phyloP scores from a whole-genome alignment of 2,888 invertebrate genomes.

The Drosophila stalkeri region DNA sequence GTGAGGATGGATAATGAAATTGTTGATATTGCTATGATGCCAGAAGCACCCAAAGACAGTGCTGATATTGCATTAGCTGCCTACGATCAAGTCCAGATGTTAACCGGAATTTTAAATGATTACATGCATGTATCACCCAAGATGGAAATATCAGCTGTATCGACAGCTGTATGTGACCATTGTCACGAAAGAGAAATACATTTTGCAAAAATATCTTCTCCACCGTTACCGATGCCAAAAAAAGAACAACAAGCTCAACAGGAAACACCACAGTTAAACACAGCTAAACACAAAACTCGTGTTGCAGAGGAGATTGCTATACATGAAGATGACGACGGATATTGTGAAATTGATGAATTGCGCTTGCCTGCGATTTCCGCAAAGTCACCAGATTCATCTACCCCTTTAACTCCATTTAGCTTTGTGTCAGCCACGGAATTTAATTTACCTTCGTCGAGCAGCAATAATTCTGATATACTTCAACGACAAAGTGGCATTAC shows the following conservation, averaged over 20 bases:
- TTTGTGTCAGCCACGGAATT: conserved; percentile 25
- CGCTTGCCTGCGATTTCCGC: conserved; percentile 83
- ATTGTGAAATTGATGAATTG: conserved; percentile 85
- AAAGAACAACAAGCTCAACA: conserved; percentile 77
- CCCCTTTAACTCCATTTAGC: conserved; percentile 60
- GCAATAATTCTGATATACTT: conserved; percentile 46
- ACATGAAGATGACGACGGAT: conserved; percentile 85
- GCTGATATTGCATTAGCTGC: conserved; percentile 90
- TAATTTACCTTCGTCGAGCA: conserved; percentile 3
- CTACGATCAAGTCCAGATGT: conserved; percentile 88
- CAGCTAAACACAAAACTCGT: conserved; percentile 65
- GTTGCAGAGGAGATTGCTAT: conserved; percentile 68
- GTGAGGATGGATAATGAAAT: conserved; percentile 86
- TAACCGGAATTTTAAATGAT: conserved; percentile 84
- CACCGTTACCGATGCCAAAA: conserved; percentile 82
- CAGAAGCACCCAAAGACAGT: conserved; percentile 87
- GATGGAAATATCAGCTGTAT: conserved; percentile 84
- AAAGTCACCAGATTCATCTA: conserved; percentile 49
- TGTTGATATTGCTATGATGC: conserved; percentile 89
- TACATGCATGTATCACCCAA: conserved; percentile 84
- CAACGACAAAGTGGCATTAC: conserved; percentile 81
- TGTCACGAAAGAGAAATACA: conserved; percentile 82
- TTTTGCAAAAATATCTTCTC: conserved; percentile 57
- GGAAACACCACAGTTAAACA: conserved; percentile 68
- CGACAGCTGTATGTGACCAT: conserved; percentile 85